Conservation (phyloP, 2,888 invertebrate species). For the Catocala fraxini region DNA sequence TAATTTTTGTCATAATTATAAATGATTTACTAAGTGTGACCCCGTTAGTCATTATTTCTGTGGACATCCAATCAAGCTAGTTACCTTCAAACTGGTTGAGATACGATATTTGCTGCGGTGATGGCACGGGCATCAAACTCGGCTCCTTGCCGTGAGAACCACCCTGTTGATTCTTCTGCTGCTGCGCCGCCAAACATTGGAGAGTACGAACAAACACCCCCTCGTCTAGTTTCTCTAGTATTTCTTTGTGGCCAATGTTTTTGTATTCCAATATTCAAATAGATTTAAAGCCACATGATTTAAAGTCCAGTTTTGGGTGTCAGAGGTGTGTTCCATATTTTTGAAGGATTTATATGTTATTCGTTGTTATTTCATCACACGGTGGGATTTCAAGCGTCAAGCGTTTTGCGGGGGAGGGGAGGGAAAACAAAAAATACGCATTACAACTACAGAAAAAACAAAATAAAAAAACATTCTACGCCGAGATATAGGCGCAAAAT, state of each 20-base stretch:
- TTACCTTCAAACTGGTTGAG: constrained; percentile 97
- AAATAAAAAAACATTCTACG: constrained; percentile 55
- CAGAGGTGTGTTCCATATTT: constrained; percentile 44
- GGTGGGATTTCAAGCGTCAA: constrained; percentile 86
- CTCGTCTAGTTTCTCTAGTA: constrained; percentile 85
- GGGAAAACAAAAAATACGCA: constrained; percentile 86
- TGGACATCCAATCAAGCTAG: constrained; percentile 61
- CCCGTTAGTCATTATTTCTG: constrained; percentile 55
- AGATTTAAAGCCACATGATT: constrained; percentile 32
- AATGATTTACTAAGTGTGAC: constrained; percentile 45
- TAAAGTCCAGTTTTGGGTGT: constrained; percentile 43
- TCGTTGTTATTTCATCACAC: constrained; percentile 80
- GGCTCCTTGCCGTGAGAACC: constrained; percentile 91
- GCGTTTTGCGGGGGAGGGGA: constrained; percentile 81
- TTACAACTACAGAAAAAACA: constrained; percentile 86
- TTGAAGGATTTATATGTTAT: constrained; percentile 56
- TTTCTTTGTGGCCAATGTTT: constrained; percentile 73
- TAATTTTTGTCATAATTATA: background rate
- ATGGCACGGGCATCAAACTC: constrained; percentile 98
- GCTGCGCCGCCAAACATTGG: constrained; percentile 85
- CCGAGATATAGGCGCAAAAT: constrained; percentile 30
- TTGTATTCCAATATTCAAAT: constrained; percentile 42
- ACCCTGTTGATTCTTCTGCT: constrained; percentile 83
- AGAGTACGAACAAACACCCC: constrained; percentile 86
- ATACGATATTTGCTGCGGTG: constrained; percentile 98